Base-by-base conservation (phyloP, 2,797 vertebrate genomes). In the Intellagama lesueurii region DNA sequence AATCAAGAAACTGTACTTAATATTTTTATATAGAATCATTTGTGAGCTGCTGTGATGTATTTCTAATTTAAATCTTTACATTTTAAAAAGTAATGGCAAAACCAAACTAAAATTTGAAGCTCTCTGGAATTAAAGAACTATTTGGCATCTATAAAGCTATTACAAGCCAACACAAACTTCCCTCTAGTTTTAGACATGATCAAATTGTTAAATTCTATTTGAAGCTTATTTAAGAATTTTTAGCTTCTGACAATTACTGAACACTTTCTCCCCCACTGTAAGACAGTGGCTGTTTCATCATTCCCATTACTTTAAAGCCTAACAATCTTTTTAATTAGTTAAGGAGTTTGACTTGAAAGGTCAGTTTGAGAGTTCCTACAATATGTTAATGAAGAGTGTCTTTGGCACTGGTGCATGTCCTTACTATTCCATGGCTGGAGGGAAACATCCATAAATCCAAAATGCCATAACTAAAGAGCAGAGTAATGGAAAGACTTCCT, bases 391-490 rank as follows among this genome's bases (percentile, higher is more conserved):
- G 87, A 69, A 69, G 68, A 30, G 83, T 68, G 8, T 88, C 69
- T 91, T 92, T 70, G 32, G 35, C 56, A 81, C 40, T 0, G 0
- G 32, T 83, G 7, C 30, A 89, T 92, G 92, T 89, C 56, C 88
- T 60, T 91, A 75, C 83, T 73, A 47, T 83, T 90, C 86, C 84
- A 66, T 78, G 72, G n/a, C 83, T 56, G 92, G 68, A 82, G 35
- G 77, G 70, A 88, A 93, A 28, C 76, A 91, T 6, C 35, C 30
- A 68, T 87, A 93, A 92, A 88, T 91, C 77, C 68, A 89, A 16
- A 52, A 28, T 69, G 89, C 73, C 49, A 87, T 82, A 32, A 90
- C 88, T 75, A 64, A 91, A 81, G 12, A 16, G 28, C 84, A 80
- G 44, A 90, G 64, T 88, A 72, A 75, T 79, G 85, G 47, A 90